Conservation (phyloP, 2,113 vertebrate genomes). For the Poecilia latipinna region DNA sequence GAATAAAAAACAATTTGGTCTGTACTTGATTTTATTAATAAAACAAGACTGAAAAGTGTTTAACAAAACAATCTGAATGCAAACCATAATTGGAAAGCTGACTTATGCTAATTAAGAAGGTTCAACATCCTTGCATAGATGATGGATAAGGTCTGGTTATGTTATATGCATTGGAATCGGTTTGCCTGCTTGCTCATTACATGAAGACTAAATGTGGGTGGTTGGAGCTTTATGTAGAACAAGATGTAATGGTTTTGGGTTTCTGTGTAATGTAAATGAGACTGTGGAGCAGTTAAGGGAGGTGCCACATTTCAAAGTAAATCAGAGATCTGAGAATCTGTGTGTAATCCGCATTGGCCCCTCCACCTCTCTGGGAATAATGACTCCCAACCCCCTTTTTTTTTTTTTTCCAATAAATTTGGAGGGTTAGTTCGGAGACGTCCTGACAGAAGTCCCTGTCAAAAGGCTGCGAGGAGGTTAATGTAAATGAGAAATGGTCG, state of each 20-base stretch:
- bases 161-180: neutral
- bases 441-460: conserved; percentile 43
- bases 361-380: conserved; percentile 12
- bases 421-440: conserved; percentile 31
- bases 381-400: neutral
- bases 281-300: conserved; percentile 13
- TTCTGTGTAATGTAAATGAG: conserved; percentile 58
- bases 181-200: conserved; percentile 16
- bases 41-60: neutral
- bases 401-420: conserved; percentile 29
- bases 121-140: neutral
- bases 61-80: neutral
- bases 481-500: conserved; percentile 53
- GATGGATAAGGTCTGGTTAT: neutral
- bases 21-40: neutral
- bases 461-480: conserved; percentile 42
- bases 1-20: neutral
- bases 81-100: neutral
- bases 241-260: conserved; percentile 28
- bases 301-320: conserved; percentile 41
- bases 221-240: conserved; percentile 29
- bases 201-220: conserved; percentile 20
- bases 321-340: conserved; percentile 29
- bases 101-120: neutral
- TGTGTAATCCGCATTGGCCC: conserved; percentile 17